Base-by-base conservation (phyloP, 2,797 vertebrate species). In the Paguma larvata region DNA sequence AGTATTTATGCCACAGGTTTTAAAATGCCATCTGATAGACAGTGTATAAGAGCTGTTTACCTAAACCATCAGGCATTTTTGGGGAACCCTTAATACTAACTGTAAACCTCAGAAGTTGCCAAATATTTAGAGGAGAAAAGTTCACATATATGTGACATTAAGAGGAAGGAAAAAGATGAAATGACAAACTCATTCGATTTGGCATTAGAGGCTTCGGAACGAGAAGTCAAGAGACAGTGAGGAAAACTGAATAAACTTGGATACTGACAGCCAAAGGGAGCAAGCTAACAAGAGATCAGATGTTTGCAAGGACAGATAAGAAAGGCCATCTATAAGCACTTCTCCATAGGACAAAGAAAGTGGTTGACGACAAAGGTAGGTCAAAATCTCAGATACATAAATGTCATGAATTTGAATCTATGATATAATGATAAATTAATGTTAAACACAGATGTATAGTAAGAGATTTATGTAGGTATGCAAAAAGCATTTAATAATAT, bases 311-410 rank as follows among this genome's bases (percentile, higher is more conserved):
- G 16, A 5, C n/a, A 80, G 38, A 3, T 30, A 14, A 91, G 23
- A 56, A 96, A 67, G 13, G 14, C n/a, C 77, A 68, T 77, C 48
- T 73, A 32, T 23, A 80, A 67, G 14, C 3, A 80, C 5, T 67
- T 78, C n/a, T 65, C 44, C 18, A 23, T 2, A 59, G 48, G 10
- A 88, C 56, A 73, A 75, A 89, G 27, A 38, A 85, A 80, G 25
- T 46, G 46, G 2, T 27, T 30, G 85, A 85, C 48, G 34, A 18
- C 18, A 88, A 91, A 88, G 23, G 1, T 88, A 12, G 19, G 23
- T 80, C 44, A 88, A 34, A 44, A 56, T 62, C 85, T 88, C 67
- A 94, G 41, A 67, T 51, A 92, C 23, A 82, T 12, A 80, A 89
- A 46, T 67, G 41, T 77, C 16, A 73, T 23, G 93, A 65, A 41